Conservation (phyloP, 23 tunicate genomes). For the Halocynthia aurantium region DNA sequence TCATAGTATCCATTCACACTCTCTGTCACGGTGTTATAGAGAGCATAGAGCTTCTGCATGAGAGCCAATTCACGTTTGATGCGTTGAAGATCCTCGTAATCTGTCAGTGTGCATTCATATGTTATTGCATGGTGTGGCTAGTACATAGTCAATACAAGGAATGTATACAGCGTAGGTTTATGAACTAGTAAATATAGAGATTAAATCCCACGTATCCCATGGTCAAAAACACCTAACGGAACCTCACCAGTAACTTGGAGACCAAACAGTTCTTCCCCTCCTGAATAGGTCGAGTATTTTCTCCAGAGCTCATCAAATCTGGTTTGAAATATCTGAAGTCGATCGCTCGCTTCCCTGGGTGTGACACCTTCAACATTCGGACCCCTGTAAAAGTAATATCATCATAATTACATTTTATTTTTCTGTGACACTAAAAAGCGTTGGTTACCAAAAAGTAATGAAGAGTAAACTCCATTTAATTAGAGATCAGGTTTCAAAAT, state of each 20-base stretch:
- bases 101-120: slow-evolving; percentile 5
- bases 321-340: slow-evolving; percentile 68
- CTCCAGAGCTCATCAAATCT: slow-evolving; percentile 87
- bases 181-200: too few species aligned
- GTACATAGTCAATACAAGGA: too few species aligned
- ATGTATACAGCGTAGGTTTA: too few species aligned
- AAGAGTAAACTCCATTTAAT: background rate
- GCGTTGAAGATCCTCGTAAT: slow-evolving; percentile 70
- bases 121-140: too few species aligned
- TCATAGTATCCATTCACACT: slow-evolving; percentile 83
- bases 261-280: slow-evolving; percentile 92
- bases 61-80: slow-evolving; percentile 64
- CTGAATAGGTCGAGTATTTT: slow-evolving; percentile 67
- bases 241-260: slow-evolving; percentile 59
- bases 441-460: background rate
- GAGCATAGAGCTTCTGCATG: slow-evolving; percentile 76
- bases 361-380: slow-evolving; percentile 74
- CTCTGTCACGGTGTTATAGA: slow-evolving; percentile 69
- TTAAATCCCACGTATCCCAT: background rate
- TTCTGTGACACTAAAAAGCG: background rate
- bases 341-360: slow-evolving; percentile 80
- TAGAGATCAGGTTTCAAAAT: background rate
- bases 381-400: slow-evolving; percentile 28
- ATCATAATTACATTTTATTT: background rate
- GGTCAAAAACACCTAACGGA: background rate